Evolutionary conservation across 1,140 invertebrate species (phyloP), one percentile per base, ranked within the genome.

Genomic region (Metaphire vulgaris): DNA sequence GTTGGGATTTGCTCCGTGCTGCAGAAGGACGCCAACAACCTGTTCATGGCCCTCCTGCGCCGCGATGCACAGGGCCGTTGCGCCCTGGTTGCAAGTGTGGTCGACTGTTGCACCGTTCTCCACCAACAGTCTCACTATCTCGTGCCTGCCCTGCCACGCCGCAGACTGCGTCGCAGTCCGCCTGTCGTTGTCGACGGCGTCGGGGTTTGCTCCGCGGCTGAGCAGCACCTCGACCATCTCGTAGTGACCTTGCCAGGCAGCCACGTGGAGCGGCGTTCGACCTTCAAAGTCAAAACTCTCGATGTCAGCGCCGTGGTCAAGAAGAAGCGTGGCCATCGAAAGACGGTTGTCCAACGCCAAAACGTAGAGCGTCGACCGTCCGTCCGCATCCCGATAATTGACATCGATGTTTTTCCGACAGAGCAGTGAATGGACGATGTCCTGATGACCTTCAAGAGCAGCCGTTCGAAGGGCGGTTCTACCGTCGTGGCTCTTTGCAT

Each of bases 11-110:
- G 95, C 95, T 33, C 93, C 93, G 80, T 92, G 92, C 82, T 93
- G 91, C 1, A 97, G 85, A 34, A 98, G 86, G 74, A 92, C 91
- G 74, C 92, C 86, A 0, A 97, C 95, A 80, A 95, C 96, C 74
- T 93, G 92, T 80, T 95, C 92, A 83, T 98, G 95, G 0, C 95
- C 95, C 86, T 97, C 95, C 81, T 97, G 97, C 0, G 95, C 93
- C 12, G 95, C 95, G 0, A 98, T 94, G 67, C 97, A 87, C 75
- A 98, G 86, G 56, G 95, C 93, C 69, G 95, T 97, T 41, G 95
- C 95, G 34, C 95, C 95, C 82, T 97, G 95, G 84, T 95, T 95
- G 83, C 95, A 97, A 12, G 93, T 92, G 82, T 96, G 93, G 87
- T 96, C 91, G 21, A 94, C 92, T 76, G 89, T 87, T 0, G 94